Evolutionary conservation across 2,888 invertebrate species (phyloP), one percentile per base, ranked within the genome.

Genomic region (Machimus atricapillus): DNA sequence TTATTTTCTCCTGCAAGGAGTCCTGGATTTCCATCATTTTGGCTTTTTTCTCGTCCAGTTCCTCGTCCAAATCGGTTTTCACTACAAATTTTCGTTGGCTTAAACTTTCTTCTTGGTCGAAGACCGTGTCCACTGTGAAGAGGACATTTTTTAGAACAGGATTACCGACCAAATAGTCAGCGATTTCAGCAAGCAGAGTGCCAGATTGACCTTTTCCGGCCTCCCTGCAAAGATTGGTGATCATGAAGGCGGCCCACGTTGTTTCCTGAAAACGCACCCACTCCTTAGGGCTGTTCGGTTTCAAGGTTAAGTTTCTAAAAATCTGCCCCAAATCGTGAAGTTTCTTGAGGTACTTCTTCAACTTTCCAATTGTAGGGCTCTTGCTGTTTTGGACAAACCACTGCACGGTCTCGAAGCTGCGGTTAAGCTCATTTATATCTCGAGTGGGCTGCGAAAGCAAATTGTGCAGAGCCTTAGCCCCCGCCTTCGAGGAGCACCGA

Each of bases 401-500:
- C 5, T 88, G 86, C 4, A 90, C 88, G 6, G 89, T 89, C 8
- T 73, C 34, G 23, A 83, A 87, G 2, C 90, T 88, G 5, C 86
- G 7, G 34, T 87, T 86, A 14, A 90, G 27, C 27, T 89, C 88
- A 0, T 2, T 0, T 16, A 87, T 2, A 56, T 88, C 87, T n/a
- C 88, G 86, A 8, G 85, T 88, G 4, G 90, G 90, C 78, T 89
- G 89, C 14, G 87, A 79, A 1, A 90, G 37, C 1, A 89, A 76
- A n/a, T 52, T 34, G 86, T 89, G 88, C 16, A 90, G 78, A n/a
- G 82, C 46, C 52, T 88, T 86, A 8, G 85, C 56, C 4, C 89
- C 90, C 56, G 89, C 86, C 4, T 87, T 87, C 0, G 90, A 90
- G 8, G 58, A 86, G 66, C 90, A 90, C 34, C 82, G 52, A 87